Percentiles rank a stretch among this genome's conserved stretches.
Evolutionary conservation across 2,113 vertebrate species (phyloP).

Genomic region (Aptenodytes patagonicus): DNA sequence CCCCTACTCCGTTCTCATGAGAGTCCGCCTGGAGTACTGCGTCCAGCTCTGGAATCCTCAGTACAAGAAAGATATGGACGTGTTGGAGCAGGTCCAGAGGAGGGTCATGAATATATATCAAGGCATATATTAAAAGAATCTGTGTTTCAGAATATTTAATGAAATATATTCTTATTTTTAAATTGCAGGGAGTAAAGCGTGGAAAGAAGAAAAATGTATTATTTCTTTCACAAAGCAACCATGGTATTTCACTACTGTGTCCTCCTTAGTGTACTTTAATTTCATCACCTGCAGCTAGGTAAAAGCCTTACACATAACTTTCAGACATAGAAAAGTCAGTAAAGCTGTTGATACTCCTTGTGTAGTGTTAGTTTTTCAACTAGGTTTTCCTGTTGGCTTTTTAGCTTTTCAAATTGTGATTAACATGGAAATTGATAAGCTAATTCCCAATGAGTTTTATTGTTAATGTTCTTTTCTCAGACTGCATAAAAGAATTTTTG

Average conservation of each 20-base stretch:
- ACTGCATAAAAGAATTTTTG: background rate
- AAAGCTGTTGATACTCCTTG: background rate
- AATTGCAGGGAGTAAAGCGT: background rate
- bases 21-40: background rate
- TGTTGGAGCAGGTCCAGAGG: accelerated
- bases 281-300: background rate
- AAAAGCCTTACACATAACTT: background rate
- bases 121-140: background rate
- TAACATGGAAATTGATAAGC: background rate
- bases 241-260: background rate
- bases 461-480: background rate
- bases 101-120: background rate
- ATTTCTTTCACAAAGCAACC: background rate
- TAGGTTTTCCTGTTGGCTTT: background rate
- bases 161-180: background rate
- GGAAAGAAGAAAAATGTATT: background rate
- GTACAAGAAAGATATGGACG: background rate
- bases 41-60: background rate
- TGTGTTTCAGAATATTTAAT: background rate
- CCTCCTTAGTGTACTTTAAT: background rate
- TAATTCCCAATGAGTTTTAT: background rate
- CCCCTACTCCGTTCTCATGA: background rate
- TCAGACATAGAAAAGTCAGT: background rate
- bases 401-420: background rate
- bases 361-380: background rate